Evolutionary conservation across 2,888 invertebrate genomes (phyloP), one percentile per base, ranked within the genome.

Genomic region (Drosophila quinaria): DNA sequence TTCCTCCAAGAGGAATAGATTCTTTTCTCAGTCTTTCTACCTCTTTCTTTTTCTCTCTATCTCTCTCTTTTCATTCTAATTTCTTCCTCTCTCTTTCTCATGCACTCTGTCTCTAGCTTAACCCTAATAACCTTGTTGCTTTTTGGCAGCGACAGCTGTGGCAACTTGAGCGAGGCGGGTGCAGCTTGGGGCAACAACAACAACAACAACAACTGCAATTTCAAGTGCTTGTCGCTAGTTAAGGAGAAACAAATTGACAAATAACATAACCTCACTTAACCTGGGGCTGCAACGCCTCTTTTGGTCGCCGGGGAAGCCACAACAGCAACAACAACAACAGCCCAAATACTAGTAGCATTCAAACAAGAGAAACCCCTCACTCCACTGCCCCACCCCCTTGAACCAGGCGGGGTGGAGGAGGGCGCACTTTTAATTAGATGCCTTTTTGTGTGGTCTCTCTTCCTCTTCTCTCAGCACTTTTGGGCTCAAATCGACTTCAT

Each of bases 181-280:
- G 55, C 42, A 44, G n/a, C 41, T 19, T 42, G 39, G 55, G 54
- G 33, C 62, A 56, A 52, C 8, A 2, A 1, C 29, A 29, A n/a
- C n/a, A n/a, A n/a, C n/a, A n/a, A 29, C 29, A 29, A 29, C 29
- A 29, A 29, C 29, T 29, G 1, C 58, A 46, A 37, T 46, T 31
- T 66, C 59, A 75, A 69, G 59, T 63, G 71, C 68, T 79, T 78
- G 67, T 80, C 55, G 83, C 89, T 78, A 63, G 64, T 84, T 90
- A 86, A 80, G 87, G 70, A 78, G 80, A 89, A 88, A 87, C 90
- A 90, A 87, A 87, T 87, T 87, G 86, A 87, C 86, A 87, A 87
- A 87, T 87, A 90, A 87, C 90, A 90, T 80, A 87, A 83, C 90
- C 86, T 90, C 86, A 89, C 87, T 87, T 87, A 89, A 87, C 86